These are phyloP conservation scores for Hydroisotoma schaefferi DNA, from an alignment of 2,888 invertebrate species.

Conservation along the genomic window DNA sequence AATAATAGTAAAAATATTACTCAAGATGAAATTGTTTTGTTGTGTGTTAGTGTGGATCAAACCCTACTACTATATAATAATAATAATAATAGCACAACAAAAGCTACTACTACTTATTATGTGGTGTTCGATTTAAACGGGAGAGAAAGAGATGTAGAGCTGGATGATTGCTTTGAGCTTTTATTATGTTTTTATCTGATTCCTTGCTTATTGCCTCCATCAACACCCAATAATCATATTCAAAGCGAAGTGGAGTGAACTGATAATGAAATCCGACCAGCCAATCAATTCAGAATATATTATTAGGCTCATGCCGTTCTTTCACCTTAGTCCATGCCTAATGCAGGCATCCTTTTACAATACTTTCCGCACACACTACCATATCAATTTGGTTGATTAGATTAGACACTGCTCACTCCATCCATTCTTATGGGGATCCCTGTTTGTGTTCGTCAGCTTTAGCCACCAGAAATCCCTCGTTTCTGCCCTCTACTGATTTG, in stretches of 20 bases:
- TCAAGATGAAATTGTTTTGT: no score
- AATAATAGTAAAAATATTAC: no score
- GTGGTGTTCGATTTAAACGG: no score
- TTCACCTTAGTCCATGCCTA: background rate
- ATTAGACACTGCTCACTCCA: background rate
- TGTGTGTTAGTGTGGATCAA: no score
- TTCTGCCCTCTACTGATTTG: no score
- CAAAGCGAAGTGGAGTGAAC: constrained; percentile 4
- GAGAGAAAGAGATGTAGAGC: no score
- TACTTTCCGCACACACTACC: constrained; percentile 1
- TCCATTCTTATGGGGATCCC: background rate
- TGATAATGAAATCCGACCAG: constrained; percentile 5
- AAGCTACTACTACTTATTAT: no score
- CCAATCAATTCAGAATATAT: constrained; percentile 3
- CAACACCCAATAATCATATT: constrained; percentile 7
- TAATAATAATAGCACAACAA: constrained; percentile 1
- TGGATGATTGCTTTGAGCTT: no score
- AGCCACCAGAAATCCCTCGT: no score
- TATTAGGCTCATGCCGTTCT: constrained; percentile 4
- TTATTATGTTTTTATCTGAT: background rate
- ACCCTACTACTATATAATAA: no score
- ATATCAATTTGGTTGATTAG: constrained; percentile 1
- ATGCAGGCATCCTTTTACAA: background rate
- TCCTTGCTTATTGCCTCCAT: constrained; percentile 5
- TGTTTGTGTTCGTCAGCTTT: background rate